Percentiles rank a stretch among this genome's conserved stretches.
Conservation (phyloP, 2,888 invertebrate genomes). For the Lasioglossum malachurum region DNA sequence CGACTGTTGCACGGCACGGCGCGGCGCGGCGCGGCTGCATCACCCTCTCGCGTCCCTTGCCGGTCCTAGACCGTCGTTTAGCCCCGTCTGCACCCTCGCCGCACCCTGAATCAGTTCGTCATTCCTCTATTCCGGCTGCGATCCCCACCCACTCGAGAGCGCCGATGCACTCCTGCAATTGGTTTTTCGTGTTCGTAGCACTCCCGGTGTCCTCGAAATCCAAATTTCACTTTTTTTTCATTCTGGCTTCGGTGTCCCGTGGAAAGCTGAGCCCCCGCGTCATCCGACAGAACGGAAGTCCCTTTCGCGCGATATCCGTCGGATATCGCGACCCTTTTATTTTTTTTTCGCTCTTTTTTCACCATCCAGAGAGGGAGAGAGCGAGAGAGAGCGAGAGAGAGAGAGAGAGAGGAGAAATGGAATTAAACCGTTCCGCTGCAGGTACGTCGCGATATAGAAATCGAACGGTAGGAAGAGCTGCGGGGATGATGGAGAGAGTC, state of each 20-base stretch:
- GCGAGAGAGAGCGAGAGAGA: neutral
- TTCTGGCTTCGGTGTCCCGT: slow-evolving; percentile 32
- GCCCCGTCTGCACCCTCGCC: slow-evolving; percentile 14
- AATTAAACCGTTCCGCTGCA: slow-evolving; percentile 52
- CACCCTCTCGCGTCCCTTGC: slow-evolving; percentile 15
- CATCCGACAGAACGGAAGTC: slow-evolving; percentile 59
- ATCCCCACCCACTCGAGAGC: slow-evolving; percentile 5
- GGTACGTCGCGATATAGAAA: slow-evolving; percentile 10
- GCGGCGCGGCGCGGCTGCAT: neutral
- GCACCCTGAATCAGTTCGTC: slow-evolving; percentile 17
- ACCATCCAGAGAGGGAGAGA: neutral
- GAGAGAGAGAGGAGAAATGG: neutral
- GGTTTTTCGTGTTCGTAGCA: slow-evolving; percentile 40
- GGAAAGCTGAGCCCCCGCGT: slow-evolving; percentile 31
- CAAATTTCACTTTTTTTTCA: slow-evolving; percentile 76
- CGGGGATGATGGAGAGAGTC: neutral
- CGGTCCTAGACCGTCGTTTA: neutral
- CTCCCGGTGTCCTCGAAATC: slow-evolving; percentile 75
- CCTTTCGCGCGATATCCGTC: slow-evolving; percentile 58
- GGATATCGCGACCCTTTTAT: slow-evolving; percentile 48
- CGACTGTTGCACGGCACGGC: slow-evolving; percentile 60
- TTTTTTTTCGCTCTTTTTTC: neutral
- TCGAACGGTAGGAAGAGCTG: neutral
- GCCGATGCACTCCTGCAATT: slow-evolving; percentile 49
- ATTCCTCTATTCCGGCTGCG: slow-evolving; percentile 6